Evolutionary conservation across 2,888 invertebrate genomes (phyloP), one percentile per base, ranked within the genome.

Genomic region (Neocrepidodera transversa): DNA sequence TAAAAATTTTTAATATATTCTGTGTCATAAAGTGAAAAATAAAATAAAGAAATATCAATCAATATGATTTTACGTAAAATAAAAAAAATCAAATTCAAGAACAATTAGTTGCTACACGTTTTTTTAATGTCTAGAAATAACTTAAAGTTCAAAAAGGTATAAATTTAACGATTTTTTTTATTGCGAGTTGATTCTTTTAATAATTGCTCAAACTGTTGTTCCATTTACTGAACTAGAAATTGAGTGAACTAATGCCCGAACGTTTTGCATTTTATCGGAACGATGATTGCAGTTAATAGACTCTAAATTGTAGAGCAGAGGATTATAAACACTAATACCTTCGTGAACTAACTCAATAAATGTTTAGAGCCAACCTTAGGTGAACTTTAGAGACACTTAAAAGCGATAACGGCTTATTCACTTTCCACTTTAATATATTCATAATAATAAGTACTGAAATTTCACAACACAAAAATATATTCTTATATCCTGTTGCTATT

Each of bases 251-350:
- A 45, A 45, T 45, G 26, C 45, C 45, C 8, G 26, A 45, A 38
- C 57, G 53, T 57, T 61, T 61, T 57, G 49, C 53, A 57, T 61
- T 61, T 58, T 53, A 61, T 61, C 57, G 61, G 53, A 38, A 45
- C 45, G 30, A 45, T 61, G 53, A 61, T 43, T 43, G 47, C 53
- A 50, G 43, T 49, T 57, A 58, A 61, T 58, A 35, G 57, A 49
- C 53, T 49, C 50, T 61, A 58, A 61, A 61, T 61, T 58, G 57
- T 52, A 53, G 50, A 57, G 50, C 45, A 48, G 45, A 49, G 53
- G 48, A 53, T 49, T 60, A 48, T 60, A 45, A 49, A 48, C 35
- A 47, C 28, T 43, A 51, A 48, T 53, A 49, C 57, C 32, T 54
- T 53, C 61, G 61, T 53, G 50, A 61, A 53, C 57, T 48, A 50